These are phyloP conservation scores for Aulostomus chinensis DNA, from an alignment of 2,797 vertebrate species.

Conservation along the genomic window DNA sequence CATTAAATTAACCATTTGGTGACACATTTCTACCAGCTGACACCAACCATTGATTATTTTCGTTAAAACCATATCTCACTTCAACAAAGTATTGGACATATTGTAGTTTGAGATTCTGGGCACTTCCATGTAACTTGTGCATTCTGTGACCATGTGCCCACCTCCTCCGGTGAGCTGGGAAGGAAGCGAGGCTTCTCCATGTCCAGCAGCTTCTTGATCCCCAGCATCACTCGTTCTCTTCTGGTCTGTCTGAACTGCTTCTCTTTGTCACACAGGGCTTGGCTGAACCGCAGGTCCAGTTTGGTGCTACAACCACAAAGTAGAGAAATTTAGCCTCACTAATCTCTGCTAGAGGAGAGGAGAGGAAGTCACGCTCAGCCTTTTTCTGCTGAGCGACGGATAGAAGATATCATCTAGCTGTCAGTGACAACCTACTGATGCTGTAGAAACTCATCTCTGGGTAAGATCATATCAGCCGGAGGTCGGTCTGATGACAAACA, in stretches of 20 bases:
- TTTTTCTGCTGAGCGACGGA: background rate
- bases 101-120: background rate
- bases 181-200: conserved; percentile 84
- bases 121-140: background rate
- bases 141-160: conserved; percentile 24
- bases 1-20: too few species aligned
- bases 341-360: background rate
- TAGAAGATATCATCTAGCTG: background rate
- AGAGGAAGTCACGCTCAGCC: background rate
- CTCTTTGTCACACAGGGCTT: conserved; percentile 93
- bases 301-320: conserved; percentile 79
- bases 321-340: background rate
- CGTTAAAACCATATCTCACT: too few species aligned
- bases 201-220: conserved; percentile 89
- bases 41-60: too few species aligned
- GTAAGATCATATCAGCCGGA: too few species aligned
- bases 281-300: conserved; percentile 92
- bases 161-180: conserved; percentile 82
- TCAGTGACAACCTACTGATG: background rate
- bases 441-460: conserved; percentile 1
- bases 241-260: conserved; percentile 88
- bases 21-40: too few species aligned
- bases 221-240: conserved; percentile 86
- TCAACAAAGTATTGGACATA: background rate
- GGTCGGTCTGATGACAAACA: too few species aligned